Percentiles rank a stretch among this genome's conserved stretches.
These are phyloP conservation scores for Taurulus bubalis DNA, from an alignment of 2,113 vertebrate genomes.

Conservation along the genomic window DNA sequence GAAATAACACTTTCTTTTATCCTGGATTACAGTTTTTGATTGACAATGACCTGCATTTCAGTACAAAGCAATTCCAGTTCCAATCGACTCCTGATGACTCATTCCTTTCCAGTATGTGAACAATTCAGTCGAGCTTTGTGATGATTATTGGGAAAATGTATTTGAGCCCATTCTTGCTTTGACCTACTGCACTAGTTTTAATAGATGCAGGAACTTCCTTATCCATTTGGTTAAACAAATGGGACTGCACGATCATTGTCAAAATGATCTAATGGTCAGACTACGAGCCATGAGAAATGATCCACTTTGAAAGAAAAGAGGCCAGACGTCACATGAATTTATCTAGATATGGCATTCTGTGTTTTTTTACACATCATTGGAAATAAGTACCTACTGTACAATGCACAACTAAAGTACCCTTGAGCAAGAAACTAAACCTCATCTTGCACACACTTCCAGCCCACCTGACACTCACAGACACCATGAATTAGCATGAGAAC, in stretches of 20 bases:
- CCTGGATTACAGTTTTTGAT: neutral
- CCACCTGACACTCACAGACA: neutral
- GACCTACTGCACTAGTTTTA: conserved; percentile 40
- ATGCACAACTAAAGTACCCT: neutral
- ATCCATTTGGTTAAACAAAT: conserved; percentile 26
- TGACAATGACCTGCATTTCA: conserved; percentile 15
- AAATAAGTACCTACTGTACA: neutral
- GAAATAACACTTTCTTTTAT: conserved; percentile 19
- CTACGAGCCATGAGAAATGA: conserved; percentile 18
- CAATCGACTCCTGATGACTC: neutral
- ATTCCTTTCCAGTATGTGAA: neutral
- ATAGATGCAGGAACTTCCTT: neutral
- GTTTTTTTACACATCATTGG: neutral
- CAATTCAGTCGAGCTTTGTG: neutral
- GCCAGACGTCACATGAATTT: neutral
- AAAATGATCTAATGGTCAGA: conserved; percentile 14
- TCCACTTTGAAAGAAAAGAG: neutral
- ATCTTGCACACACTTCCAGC: neutral
- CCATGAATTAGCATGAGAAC: neutral
- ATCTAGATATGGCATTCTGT: neutral
- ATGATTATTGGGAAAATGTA: conserved; percentile 6
- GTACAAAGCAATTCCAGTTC: neutral
- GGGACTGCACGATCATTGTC: conserved; percentile 10
- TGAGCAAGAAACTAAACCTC: neutral
- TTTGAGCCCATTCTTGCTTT: conserved; percentile 20